phyloP scores from a whole-genome alignment of 2,888 invertebrate species.

The Ganaspis brasiliensis region DNA sequence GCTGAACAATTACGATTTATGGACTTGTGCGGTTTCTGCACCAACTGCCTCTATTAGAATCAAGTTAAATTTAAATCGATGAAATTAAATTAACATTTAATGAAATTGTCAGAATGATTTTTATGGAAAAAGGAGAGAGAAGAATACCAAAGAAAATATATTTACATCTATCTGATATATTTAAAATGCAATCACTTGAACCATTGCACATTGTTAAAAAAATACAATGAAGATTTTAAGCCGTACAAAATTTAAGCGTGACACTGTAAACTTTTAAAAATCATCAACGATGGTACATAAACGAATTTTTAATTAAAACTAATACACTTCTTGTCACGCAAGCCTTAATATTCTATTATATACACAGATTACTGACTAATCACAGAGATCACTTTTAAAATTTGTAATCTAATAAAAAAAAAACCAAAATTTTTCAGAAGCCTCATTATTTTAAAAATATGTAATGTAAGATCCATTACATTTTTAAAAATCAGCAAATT shows the following conservation, averaged over 20 bases:
- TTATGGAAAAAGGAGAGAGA: not conserved
- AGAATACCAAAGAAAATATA: conserved; percentile 18
- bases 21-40: no score
- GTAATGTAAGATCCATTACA: no score
- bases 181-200: conserved; percentile 18
- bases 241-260: conserved; percentile 27
- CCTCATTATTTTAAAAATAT: conserved; percentile 1
- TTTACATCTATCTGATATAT: conserved; percentile 29
- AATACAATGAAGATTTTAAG: conserved; percentile 17
- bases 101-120: not conserved
- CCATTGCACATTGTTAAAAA: conserved; percentile 26
- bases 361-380: conserved; percentile 25
- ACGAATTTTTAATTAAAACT: conserved; percentile 33
- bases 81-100: no score
- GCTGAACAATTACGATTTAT: no score
- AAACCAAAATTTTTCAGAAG: conserved; percentile 10
- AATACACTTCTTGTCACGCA: conserved; percentile 27
- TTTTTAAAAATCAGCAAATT: no score
- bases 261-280: conserved; percentile 33
- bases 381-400: conserved; percentile 32
- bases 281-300: conserved; percentile 27
- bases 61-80: no score
- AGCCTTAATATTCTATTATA: conserved; percentile 23
- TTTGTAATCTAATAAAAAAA: not conserved
- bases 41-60: no score